Evolutionary conservation across 2,113 vertebrate genomes (phyloP).

Genomic region (Alosa alosa): DNA sequence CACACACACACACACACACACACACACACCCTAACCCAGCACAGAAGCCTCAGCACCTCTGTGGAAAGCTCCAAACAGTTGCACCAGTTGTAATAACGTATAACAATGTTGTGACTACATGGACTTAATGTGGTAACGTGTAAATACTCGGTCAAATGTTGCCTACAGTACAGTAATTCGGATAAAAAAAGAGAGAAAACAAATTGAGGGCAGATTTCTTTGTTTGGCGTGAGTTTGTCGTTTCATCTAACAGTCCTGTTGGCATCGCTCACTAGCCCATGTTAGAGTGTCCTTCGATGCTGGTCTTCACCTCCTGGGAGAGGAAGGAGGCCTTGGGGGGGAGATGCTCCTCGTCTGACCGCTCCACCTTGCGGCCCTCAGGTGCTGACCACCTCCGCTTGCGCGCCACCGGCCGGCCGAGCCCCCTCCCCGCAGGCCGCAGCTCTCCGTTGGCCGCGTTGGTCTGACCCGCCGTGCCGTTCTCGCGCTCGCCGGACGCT

Average conservation of each 20-base stretch:
- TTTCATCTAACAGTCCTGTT: slow-evolving; percentile 35
- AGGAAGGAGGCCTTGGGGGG: slow-evolving; percentile 94
- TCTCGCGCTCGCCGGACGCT: slow-evolving; percentile 62
- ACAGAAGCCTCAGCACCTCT: slow-evolving; percentile 60
- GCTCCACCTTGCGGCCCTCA: slow-evolving; percentile 92
- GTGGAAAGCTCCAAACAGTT: slow-evolving; percentile 63
- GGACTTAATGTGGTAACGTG: slow-evolving; percentile 89
- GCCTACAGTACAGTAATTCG: slow-evolving; percentile 92
- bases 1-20: slow-evolving; percentile 40
- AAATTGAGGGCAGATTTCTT: slow-evolving; percentile 28
- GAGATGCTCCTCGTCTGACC: slow-evolving; percentile 89
- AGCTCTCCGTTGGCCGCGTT: slow-evolving; percentile 88
- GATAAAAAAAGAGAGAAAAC: slow-evolving; percentile 62
- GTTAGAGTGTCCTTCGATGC: slow-evolving; percentile 97
- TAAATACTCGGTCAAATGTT: slow-evolving; percentile 85
- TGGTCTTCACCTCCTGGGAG: slow-evolving; percentile 97
- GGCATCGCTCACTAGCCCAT: slow-evolving; percentile 85
- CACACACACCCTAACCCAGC: slow-evolving; percentile 42
- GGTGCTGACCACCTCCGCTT: slow-evolving; percentile 98
- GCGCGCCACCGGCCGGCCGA: slow-evolving; percentile 68
- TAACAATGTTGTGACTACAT: slow-evolving; percentile 87
- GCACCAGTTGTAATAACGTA: slow-evolving; percentile 81
- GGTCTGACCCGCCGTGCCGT: slow-evolving; percentile 64
- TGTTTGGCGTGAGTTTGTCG: slow-evolving; percentile 43
- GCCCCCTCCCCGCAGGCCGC: slow-evolving; percentile 70